Conservation (phyloP, 2,888 invertebrate species). For the Tholera decimalis region DNA sequence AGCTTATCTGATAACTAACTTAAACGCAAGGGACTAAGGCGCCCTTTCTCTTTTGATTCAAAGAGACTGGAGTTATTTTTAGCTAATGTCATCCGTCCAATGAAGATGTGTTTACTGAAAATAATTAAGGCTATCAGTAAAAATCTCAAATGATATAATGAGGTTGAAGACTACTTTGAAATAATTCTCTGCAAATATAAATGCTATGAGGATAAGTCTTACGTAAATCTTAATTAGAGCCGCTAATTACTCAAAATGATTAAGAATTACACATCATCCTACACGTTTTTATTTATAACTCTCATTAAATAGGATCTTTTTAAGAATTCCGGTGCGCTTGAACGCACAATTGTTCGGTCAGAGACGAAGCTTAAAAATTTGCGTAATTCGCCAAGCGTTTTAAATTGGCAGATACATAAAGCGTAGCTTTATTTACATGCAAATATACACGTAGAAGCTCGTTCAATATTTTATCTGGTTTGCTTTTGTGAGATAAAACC, state of each 20-base stretch:
- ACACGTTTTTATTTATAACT: slow-evolving; percentile 9
- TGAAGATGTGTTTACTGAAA: slow-evolving; percentile 38
- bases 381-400: slow-evolving; percentile 34
- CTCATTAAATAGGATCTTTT: slow-evolving; percentile 17
- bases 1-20: slow-evolving; percentile 38
- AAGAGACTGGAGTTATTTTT: slow-evolving; percentile 53
- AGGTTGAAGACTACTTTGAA: not conserved
- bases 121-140: slow-evolving; percentile 34
- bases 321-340: slow-evolving; percentile 32
- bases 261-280: not conserved
- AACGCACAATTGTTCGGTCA: slow-evolving; percentile 39
- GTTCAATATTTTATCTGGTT: slow-evolving; percentile 17
- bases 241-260: not conserved
- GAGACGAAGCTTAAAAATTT: slow-evolving; percentile 28
- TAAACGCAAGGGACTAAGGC: slow-evolving; percentile 37
- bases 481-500: slow-evolving; percentile 22
- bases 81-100: slow-evolving; percentile 30
- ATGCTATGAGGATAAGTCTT: slow-evolving; percentile 1
- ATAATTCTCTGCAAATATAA: slow-evolving; percentile 5
- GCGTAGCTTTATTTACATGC: slow-evolving; percentile 46
- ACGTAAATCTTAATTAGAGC: not conserved
- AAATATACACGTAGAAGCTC: slow-evolving; percentile 18
- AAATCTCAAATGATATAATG: slow-evolving; percentile 34
- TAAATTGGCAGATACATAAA: slow-evolving; percentile 34
- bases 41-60: slow-evolving; percentile 32